Evolutionary conservation across 1,140 invertebrate species (phyloP).

Genomic region (Papilio polyxenes): DNA sequence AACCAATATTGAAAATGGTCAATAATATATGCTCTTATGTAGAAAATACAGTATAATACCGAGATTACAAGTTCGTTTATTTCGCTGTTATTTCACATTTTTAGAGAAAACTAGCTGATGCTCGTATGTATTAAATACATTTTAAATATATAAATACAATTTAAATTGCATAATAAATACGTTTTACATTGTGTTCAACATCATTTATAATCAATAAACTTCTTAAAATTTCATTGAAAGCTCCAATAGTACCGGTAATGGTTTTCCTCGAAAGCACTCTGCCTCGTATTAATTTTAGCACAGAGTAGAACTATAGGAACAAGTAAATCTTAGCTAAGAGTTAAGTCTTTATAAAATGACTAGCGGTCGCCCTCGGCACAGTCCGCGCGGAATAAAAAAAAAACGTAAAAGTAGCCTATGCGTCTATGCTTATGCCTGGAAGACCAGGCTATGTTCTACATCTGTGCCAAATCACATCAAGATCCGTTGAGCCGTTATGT

Average conservation of each 20-base stretch:
- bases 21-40: neutral
- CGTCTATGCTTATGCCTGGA: too few species aligned
- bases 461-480: too few species aligned
- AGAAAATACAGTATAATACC: neutral
- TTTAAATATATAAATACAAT: too few species aligned
- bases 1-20: neutral
- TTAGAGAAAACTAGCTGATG: too few species aligned
- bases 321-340: constrained; percentile 4
- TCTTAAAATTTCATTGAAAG: neutral
- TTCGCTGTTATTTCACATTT: too few species aligned
- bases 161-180: neutral
- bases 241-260: neutral
- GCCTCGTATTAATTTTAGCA: constrained; percentile 9
- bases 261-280: constrained; percentile 3
- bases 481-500: too few species aligned
- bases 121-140: too few species aligned
- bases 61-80: too few species aligned
- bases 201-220: neutral
- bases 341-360: constrained; percentile 5
- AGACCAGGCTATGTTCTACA: too few species aligned
- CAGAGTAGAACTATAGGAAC: constrained; percentile 1
- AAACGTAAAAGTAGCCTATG: too few species aligned
- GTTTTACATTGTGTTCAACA: neutral
- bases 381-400: too few species aligned
- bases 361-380: neutral